phyloP scores from a whole-genome alignment of 2,797 vertebrate genomes.

The Danio aesculapii region DNA sequence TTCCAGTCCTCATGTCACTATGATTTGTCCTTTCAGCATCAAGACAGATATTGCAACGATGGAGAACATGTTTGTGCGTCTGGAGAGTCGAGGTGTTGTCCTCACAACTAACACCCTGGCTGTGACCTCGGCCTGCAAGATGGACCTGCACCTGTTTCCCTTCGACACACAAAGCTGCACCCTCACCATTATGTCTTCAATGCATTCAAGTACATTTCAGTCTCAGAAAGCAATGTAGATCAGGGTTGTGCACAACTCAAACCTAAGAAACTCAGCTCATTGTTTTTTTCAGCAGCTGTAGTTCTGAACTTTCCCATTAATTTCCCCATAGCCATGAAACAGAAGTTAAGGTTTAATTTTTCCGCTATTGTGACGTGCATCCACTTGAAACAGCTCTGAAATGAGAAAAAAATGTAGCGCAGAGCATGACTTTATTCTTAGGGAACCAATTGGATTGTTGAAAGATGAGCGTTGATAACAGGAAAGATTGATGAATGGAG shows the following conservation, averaged over 20 bases:
- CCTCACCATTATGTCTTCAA: slow-evolving; percentile 38
- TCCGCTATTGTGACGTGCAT: no score
- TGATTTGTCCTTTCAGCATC: slow-evolving; percentile 22
- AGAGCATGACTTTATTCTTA: no score
- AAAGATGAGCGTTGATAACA: no score
- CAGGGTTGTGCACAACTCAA: neutral
- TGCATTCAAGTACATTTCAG: slow-evolving; percentile 41
- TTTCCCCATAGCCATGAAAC: no score
- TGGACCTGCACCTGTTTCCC: slow-evolving; percentile 54
- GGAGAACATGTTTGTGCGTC: slow-evolving; percentile 2
- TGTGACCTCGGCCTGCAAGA: slow-evolving; percentile 48
- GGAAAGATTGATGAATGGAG: no score
- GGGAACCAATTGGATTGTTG: no score
- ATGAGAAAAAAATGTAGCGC: no score
- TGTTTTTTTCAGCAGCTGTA: no score
- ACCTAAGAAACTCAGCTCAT: neutral
- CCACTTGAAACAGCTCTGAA: no score
- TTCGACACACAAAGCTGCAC: slow-evolving; percentile 58
- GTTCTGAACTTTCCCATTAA: no score
- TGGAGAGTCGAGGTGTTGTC: neutral
- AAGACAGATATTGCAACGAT: slow-evolving; percentile 20
- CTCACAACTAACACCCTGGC: neutral
- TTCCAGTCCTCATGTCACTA: neutral
- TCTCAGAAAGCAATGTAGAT: neutral
- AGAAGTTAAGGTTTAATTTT: no score